Base-by-base conservation (phyloP, 92 coral and sea anemone genomes). In the Metridium senile region DNA sequence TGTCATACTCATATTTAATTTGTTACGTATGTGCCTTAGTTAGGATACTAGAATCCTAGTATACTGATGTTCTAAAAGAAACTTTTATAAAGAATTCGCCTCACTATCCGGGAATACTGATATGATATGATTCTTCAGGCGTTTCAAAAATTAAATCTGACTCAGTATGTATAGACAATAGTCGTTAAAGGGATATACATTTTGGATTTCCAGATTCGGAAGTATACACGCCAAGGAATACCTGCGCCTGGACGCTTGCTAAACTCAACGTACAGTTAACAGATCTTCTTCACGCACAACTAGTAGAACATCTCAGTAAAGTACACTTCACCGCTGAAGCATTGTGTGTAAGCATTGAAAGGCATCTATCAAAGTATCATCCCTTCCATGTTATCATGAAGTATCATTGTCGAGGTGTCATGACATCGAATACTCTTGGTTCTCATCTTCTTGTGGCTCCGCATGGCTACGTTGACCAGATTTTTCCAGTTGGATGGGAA, bases 241-340 rank as follows among this genome's bases (percentile, higher is more conserved):
- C 82, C 26, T 83, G 61, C 59, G 76, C 77, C 57, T 90, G 94
- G 94, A 43, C 79, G 59, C 58, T 90, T 9, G 91, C 94, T 9
- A 90, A 90, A 68, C 84, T 78, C 0, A 84, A 86, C 46, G 81
- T 69, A 4, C 94, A 90, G 66, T 33, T 90, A 23, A 88, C 94
- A 1, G 91, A 90, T 73, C 33, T 86, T 9, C 81, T 74, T 1
- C 63, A 75, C 59, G 69, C 53, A 0, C 88, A 90, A 76, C 70
- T 83, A 23, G 87, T 90, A 47, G 94, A 90, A 39, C 94, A 90
- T 72, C 87, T 90, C 34, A 81, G 82, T 19, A 90, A 90, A 88
- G 90, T 88, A 6, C 89, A 85, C 51, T 80, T 80, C 30, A 23
- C 79, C 18, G 39, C 74, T 0, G 89, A 85, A 63, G 85, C 86